These are phyloP conservation scores for Heptranchias perlo DNA, from an alignment of 2,113 vertebrate genomes.

Conservation along the genomic window DNA sequence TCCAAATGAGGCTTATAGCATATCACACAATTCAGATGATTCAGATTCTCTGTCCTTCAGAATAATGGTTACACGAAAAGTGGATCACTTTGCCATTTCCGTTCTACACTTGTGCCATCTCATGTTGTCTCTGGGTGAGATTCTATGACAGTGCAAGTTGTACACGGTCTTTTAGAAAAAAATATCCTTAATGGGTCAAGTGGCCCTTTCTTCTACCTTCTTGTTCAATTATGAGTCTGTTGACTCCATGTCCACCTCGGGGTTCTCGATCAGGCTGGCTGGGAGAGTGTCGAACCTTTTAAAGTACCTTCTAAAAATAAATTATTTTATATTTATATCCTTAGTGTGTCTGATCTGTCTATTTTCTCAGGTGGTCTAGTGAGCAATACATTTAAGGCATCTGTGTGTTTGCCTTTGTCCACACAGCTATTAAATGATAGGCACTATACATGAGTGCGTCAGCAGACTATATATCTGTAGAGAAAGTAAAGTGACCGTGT, in stretches of 20 bases:
- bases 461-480: neutral
- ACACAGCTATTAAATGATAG: neutral
- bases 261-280: neutral
- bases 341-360: neutral
- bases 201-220: neutral
- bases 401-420: neutral
- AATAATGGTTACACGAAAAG: neutral
- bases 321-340: neutral
- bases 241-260: neutral
- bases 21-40: neutral
- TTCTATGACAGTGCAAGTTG: neutral
- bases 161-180: neutral
- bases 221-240: too few species aligned
- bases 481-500: neutral
- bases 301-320: neutral
- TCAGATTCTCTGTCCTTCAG: neutral
- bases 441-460: too few species aligned
- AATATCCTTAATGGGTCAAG: neutral
- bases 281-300: neutral
- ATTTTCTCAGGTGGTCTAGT: neutral
- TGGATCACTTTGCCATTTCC: neutral
- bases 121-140: neutral
- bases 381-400: neutral
- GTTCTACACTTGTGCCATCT: neutral
- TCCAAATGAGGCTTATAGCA: neutral